These are phyloP conservation scores for Orestias chungarensis DNA, from an alignment of 2,797 vertebrate species.

Conservation along the genomic window DNA sequence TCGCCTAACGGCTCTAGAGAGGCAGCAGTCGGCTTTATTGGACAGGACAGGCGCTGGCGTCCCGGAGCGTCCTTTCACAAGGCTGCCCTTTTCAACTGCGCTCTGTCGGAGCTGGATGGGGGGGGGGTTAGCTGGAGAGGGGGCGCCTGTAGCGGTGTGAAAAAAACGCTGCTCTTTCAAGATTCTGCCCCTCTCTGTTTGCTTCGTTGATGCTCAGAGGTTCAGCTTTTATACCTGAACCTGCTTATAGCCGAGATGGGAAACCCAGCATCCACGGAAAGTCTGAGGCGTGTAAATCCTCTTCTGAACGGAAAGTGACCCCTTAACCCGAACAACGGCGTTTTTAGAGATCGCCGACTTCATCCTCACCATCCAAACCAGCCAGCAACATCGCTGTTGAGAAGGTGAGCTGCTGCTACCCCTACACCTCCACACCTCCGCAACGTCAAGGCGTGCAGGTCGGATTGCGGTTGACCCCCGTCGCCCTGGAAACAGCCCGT, in stretches of 20 bases:
- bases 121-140: slow-evolving; percentile 54
- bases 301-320: background rate
- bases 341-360: background rate
- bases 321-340: background rate
- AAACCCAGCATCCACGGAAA: slow-evolving; percentile 24
- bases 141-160: slow-evolving; percentile 78
- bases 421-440: too few relatives aligned
- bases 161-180: slow-evolving; percentile 81
- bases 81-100: slow-evolving; percentile 85
- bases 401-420: too few relatives aligned
- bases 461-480: too few relatives aligned
- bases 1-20: slow-evolving; percentile 34
- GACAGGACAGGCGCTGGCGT: slow-evolving; percentile 86
- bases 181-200: slow-evolving; percentile 74
- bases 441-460: too few relatives aligned
- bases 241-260: slow-evolving; percentile 29
- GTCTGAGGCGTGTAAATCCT: background rate
- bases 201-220: slow-evolving; percentile 62
- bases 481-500: too few relatives aligned
- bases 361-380: too few relatives aligned
- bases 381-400: too few relatives aligned
- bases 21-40: slow-evolving; percentile 83
- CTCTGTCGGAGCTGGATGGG: slow-evolving; percentile 69
- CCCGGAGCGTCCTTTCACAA: slow-evolving; percentile 82
- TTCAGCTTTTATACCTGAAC: slow-evolving; percentile 67